phyloP scores from a whole-genome alignment of 2,797 vertebrate genomes.

The Spinibarbus caldwelli region DNA sequence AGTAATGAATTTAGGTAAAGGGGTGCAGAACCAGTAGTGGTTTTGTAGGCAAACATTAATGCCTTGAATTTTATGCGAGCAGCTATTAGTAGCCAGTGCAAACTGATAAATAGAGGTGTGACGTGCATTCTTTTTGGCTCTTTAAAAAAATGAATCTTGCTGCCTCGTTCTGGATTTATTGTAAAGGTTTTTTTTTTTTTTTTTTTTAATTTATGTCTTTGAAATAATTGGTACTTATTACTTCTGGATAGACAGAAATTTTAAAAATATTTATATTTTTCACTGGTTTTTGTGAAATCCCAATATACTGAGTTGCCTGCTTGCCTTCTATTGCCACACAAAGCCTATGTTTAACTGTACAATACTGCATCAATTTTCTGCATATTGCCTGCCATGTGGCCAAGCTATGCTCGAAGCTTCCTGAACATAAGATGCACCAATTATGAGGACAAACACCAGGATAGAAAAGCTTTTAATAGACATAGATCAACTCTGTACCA shows the following conservation, averaged over 20 bases:
- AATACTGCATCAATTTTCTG: not conserved
- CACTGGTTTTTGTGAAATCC: not conserved
- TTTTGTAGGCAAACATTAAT: no score
- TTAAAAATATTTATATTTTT: not conserved
- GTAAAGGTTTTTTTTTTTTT: not conserved
- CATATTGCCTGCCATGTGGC: not conserved
- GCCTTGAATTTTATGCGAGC: no score
- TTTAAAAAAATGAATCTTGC: no score
- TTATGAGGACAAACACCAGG: constrained; percentile 5
- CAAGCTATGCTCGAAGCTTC: not conserved
- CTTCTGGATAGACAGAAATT: no score
- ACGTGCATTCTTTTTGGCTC: no score
- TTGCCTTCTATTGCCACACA: not conserved
- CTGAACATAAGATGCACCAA: constrained; percentile 9
- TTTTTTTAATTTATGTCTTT: not conserved
- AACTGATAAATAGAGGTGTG: no score
- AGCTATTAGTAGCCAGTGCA: no score
- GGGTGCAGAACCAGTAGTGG: no score
- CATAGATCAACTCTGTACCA: constrained; percentile 14
- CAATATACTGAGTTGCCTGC: not conserved
- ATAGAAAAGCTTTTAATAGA: constrained; percentile 20
- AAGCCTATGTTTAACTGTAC: not conserved
- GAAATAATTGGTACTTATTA: not conserved
- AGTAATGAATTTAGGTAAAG: no score
- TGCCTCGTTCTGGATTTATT: no score